A percentile compares a stretch with the other conserved stretches of the same genome.
Conservation (phyloP, 2,888 invertebrate genomes). For the Synergus japonicus region DNA sequence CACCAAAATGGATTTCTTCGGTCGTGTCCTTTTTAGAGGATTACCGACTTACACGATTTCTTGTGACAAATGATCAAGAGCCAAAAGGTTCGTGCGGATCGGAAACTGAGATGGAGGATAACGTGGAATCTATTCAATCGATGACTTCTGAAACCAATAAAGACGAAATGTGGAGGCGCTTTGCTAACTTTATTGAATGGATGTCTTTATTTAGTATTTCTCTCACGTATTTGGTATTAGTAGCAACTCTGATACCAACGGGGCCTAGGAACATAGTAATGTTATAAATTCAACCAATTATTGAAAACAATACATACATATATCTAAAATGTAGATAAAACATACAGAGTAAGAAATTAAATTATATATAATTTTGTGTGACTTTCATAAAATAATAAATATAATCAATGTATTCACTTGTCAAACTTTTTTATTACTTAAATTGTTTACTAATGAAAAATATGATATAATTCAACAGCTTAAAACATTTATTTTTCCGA, state of each 20-base stretch:
- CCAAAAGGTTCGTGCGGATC: constrained; percentile 48
- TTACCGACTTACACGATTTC: constrained; percentile 62
- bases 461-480: too few relatives aligned
- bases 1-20: constrained; percentile 67
- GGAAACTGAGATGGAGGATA: constrained; percentile 57
- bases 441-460: too few relatives aligned
- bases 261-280: too few relatives aligned
- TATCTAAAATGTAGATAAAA: too few relatives aligned
- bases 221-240: constrained; percentile 64
- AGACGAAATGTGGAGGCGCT: constrained; percentile 65
- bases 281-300: too few relatives aligned
- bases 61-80: constrained; percentile 58
- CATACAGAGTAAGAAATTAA: too few relatives aligned
- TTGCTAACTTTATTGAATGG: constrained; percentile 69
- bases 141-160: constrained; percentile 39
- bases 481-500: too few relatives aligned
- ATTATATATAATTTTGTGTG: too few relatives aligned
- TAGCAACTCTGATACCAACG: constrained; percentile 59
- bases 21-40: constrained; percentile 61
- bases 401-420: too few relatives aligned
- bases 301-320: too few relatives aligned
- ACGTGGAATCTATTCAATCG: constrained; percentile 42
- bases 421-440: neutral
- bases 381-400: too few relatives aligned
- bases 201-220: constrained; percentile 61